Evolutionary conservation across 2,113 vertebrate genomes (phyloP).

Genomic region (Neopipo cinnamomea): DNA sequence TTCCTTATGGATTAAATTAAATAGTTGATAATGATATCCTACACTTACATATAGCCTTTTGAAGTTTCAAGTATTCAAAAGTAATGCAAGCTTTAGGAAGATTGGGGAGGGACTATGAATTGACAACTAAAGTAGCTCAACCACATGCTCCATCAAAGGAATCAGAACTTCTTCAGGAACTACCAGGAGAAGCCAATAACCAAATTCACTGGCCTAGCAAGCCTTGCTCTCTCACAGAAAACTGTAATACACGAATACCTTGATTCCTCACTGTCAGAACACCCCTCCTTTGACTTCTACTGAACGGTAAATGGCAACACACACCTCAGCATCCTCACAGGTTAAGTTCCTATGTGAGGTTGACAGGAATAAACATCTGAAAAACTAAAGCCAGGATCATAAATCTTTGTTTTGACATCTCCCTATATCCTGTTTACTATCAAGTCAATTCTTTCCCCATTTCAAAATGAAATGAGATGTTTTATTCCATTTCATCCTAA

Average conservation of each 20-base stretch:
- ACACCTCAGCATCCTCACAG: not conserved
- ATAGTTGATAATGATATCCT: not conserved
- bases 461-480: not conserved
- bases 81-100: not conserved
- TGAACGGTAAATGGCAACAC: fast-evolving
- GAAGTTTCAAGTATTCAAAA: not conserved
- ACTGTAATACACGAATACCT: not conserved
- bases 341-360: not conserved
- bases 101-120: not conserved
- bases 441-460: not conserved
- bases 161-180: not conserved
- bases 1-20: not conserved
- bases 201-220: not conserved
- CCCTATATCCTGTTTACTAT: not conserved
- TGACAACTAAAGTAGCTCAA: not conserved
- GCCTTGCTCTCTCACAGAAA: not conserved
- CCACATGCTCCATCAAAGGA: not conserved
- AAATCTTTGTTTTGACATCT: not conserved
- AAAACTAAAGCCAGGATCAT: not conserved
- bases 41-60: not conserved
- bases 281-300: not conserved
- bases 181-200: not conserved
- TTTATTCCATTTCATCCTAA: not conserved
- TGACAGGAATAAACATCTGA: not conserved
- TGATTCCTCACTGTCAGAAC: not conserved